These are phyloP conservation scores for Pasiphila rectangulata DNA, from an alignment of 2,888 invertebrate genomes.

Conservation along the genomic window DNA sequence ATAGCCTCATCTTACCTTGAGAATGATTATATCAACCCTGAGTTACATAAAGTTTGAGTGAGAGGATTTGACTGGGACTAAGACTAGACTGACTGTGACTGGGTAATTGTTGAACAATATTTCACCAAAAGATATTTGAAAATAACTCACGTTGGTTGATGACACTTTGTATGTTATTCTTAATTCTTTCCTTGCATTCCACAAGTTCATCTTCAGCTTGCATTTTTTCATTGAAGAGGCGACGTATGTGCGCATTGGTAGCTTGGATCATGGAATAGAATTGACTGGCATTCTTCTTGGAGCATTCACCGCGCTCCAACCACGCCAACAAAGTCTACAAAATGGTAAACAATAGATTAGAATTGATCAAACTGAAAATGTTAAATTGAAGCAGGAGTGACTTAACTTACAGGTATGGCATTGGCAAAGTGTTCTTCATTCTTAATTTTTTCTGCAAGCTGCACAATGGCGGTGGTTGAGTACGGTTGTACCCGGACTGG, in stretches of 20 bases:
- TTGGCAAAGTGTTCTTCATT: constrained; percentile 64
- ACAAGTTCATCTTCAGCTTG: constrained; percentile 93
- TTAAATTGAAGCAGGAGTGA: not conserved
- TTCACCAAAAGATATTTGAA: constrained; percentile 4
- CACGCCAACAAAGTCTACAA: constrained; percentile 90
- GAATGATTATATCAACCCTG: constrained; percentile 25
- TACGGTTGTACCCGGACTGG: constrained; percentile 63
- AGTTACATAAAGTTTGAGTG: constrained; percentile 23
- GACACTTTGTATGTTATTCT: constrained; percentile 91
- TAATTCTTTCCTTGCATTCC: constrained; percentile 90
- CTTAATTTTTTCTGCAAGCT: constrained; percentile 68
- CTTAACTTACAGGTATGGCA: constrained; percentile 61
- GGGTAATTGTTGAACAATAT: constrained; percentile 9
- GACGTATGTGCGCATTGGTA: constrained; percentile 94
- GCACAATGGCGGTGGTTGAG: constrained; percentile 61
- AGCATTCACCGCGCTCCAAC: constrained; percentile 97
- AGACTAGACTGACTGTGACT: constrained; percentile 6
- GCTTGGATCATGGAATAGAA: constrained; percentile 98
- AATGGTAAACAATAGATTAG: not conserved
- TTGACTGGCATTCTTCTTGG: constrained; percentile 92
- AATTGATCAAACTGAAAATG: not conserved
- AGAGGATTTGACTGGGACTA: constrained; percentile 23
- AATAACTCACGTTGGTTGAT: constrained; percentile 93
- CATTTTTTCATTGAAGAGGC: constrained; percentile 91
- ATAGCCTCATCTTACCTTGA: constrained; percentile 50